Conservation (phyloP, 2,797 vertebrate species). For the Hylomyscus alleni region DNA sequence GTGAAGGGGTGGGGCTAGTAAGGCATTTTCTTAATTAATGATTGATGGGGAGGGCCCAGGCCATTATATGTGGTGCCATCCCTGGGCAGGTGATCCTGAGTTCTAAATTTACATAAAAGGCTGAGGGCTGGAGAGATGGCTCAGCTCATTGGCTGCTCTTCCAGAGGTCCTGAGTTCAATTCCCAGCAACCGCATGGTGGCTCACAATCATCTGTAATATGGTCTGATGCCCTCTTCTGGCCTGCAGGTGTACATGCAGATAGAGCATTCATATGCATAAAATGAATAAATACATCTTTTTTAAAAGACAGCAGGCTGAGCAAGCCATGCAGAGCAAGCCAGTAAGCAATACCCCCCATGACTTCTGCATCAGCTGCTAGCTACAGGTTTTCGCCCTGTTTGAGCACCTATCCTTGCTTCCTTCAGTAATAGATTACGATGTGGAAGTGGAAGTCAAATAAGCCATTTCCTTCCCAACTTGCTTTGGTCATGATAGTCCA, state of each 20-base stretch:
- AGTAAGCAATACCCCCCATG: neutral
- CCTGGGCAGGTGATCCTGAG: neutral
- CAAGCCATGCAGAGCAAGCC: neutral
- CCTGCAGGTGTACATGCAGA: neutral
- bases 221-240: neutral
- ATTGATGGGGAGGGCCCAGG: neutral
- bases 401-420: neutral
- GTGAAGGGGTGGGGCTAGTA: neutral
- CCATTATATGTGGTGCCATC: neutral
- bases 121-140: neutral
- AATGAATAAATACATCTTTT: neutral
- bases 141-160: neutral
- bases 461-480: neutral
- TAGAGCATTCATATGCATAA: neutral
- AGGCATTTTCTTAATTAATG: neutral
- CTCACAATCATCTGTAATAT: neutral
- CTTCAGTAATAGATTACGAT: neutral
- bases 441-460: neutral
- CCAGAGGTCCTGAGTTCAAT: neutral
- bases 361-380: too few relatives aligned
- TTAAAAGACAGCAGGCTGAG: neutral
- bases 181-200: neutral
- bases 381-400: too few relatives aligned
- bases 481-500: neutral
- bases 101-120: neutral